Conservation (phyloP, 2,888 invertebrate genomes). For the Apocheima hispidaria region DNA sequence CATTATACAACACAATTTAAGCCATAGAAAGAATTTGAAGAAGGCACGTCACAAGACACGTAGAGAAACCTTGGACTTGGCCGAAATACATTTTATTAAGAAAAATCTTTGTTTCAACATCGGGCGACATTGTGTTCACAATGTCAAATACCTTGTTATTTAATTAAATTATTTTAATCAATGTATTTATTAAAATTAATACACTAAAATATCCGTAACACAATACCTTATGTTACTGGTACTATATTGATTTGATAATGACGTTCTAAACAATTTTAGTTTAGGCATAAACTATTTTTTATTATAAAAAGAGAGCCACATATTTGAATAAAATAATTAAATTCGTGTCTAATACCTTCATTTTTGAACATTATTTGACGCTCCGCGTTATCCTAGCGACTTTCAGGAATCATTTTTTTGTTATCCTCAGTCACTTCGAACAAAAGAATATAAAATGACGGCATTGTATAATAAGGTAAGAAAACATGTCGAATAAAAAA, state of each 20-base stretch:
- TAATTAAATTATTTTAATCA: conserved; percentile 36
- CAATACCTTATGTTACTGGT: conserved; percentile 20
- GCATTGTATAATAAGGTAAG: too few species aligned
- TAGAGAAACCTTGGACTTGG: conserved; percentile 42
- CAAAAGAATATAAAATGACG: too few species aligned
- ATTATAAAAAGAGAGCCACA: neutral
- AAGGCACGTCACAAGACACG: conserved; percentile 4
- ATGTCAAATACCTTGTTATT: conserved; percentile 38
- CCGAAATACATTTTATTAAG: conserved; percentile 36
- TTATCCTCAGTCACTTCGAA: too few species aligned
- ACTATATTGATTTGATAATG: conserved; percentile 30
- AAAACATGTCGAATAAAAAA: too few species aligned
- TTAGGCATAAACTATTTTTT: neutral
- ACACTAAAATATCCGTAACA: conserved; percentile 30
- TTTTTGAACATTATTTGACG: too few species aligned
- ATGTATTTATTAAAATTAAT: conserved; percentile 35
- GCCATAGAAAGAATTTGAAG: neutral
- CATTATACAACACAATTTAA: neutral
- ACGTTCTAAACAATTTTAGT: conserved; percentile 21
- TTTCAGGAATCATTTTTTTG: too few species aligned
- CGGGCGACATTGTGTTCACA: conserved; percentile 37
- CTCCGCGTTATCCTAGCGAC: too few species aligned
- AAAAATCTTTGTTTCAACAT: conserved; percentile 35
- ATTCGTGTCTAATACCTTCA: too few species aligned
- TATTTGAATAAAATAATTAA: neutral